These are phyloP conservation scores for Myiopsitta monachus DNA, from an alignment of 2,113 vertebrate genomes.

Conservation along the genomic window DNA sequence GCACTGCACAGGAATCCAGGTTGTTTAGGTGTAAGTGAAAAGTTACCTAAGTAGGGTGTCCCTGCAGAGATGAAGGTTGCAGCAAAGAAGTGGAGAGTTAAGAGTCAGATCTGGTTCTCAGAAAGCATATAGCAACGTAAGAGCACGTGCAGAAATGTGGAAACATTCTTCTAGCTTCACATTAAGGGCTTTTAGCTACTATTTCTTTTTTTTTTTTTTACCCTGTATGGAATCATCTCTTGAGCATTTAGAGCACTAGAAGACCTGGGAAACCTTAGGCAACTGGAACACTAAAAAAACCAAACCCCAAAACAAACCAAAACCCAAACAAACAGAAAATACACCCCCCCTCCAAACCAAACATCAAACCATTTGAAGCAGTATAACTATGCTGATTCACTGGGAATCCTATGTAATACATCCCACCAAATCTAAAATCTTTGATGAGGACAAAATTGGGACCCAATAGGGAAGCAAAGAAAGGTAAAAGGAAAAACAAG, in stretches of 20 bases:
- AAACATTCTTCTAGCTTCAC: neutral
- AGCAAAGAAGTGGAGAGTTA: neutral
- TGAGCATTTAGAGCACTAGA: neutral
- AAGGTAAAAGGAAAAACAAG: neutral
- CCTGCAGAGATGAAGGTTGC: neutral
- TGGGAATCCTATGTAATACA: neutral
- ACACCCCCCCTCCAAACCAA: neutral
- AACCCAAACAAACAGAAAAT: neutral
- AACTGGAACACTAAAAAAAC: neutral
- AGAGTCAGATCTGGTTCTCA: neutral
- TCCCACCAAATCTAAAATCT: neutral
- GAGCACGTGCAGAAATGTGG: neutral
- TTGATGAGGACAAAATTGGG: neutral
- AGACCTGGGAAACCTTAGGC: neutral
- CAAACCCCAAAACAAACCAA: neutral
- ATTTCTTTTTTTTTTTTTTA: neutral
- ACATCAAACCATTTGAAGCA: neutral
- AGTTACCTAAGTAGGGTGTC: neutral
- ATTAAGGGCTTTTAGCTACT: neutral
- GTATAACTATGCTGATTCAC: neutral
- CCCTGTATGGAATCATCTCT: neutral
- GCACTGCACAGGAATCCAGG: neutral
- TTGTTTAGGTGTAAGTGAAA: neutral
- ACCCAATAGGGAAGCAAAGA: neutral
- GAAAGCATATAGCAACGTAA: neutral